Conservation (phyloP, 1,140 invertebrate genomes). For the Drosophila sucinea region DNA sequence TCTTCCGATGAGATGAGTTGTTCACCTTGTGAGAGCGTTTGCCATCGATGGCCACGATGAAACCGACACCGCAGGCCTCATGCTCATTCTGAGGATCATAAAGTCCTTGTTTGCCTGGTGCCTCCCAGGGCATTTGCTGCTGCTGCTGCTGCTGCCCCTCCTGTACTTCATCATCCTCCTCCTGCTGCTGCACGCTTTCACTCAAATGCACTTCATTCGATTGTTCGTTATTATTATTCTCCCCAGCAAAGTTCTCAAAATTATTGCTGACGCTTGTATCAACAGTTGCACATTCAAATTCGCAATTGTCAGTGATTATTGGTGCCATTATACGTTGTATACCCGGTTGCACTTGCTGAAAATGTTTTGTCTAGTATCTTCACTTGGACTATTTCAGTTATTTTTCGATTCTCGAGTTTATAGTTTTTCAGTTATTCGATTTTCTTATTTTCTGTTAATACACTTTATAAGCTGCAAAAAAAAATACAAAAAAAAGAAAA, state of each 20-base stretch:
- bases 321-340: conserved; percentile 82
- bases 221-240: conserved; percentile 44
- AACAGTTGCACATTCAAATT: conserved; percentile 83
- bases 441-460: conserved; percentile 46
- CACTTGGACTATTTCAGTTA: conserved; percentile 8
- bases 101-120: conserved; percentile 90
- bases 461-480: conserved; percentile 51
- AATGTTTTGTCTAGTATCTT: conserved; percentile 54
- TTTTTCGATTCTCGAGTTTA: conserved; percentile 19
- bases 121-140: conserved; percentile 85
- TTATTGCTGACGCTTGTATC: conserved; percentile 58
- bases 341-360: conserved; percentile 73
- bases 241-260: conserved; percentile 39
- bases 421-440: conserved; percentile 20
- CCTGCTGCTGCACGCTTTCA: conserved; percentile 23
- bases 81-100: conserved; percentile 97
- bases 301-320: conserved; percentile 82
- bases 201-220: conserved; percentile 72
- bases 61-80: conserved; percentile 99
- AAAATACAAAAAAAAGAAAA: conserved; percentile 24
- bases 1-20: conserved; percentile 11
- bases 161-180: conserved; percentile 33
- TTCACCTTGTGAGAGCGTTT: conserved; percentile 94
- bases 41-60: conserved; percentile 99
- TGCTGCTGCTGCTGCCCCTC: conserved; percentile 51